Conservation (phyloP, 2,797 vertebrate species). For the Myotis pilosus region DNA sequence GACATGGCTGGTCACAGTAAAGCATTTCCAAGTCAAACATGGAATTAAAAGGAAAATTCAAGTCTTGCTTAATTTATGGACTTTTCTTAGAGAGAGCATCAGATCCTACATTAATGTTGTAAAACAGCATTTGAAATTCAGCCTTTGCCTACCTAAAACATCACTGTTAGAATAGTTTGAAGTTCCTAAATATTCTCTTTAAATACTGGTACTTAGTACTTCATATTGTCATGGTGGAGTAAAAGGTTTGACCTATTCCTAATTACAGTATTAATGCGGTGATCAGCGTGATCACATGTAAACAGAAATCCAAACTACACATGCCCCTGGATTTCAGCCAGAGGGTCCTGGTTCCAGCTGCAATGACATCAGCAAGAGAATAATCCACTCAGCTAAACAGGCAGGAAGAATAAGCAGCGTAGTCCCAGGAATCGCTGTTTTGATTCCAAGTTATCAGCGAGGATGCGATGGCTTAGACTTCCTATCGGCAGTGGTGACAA, state of each 20-base stretch:
- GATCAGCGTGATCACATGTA: not conserved
- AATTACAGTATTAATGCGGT: not conserved
- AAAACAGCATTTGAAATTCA: not conserved
- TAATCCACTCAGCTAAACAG: not conserved
- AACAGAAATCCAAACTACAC: conserved; percentile 4
- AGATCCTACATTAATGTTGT: not conserved
- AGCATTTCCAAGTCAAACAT: conserved; percentile 17
- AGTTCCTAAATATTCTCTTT: not conserved
- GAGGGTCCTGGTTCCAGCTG: not conserved
- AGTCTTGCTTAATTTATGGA: not conserved
- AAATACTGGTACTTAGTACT: not conserved
- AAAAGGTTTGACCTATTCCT: not conserved
- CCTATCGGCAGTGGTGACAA: not conserved
- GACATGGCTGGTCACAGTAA: not conserved
- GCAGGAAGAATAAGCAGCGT: not conserved
- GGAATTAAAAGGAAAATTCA: conserved; percentile 39
- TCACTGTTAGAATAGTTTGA: not conserved
- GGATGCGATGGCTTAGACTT: not conserved
- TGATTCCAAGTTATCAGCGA: not conserved
- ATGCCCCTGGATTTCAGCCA: not conserved
- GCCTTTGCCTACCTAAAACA: not conserved
- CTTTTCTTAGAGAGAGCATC: not conserved
- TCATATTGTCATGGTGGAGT: not conserved
- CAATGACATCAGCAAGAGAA: not conserved
- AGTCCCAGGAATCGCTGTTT: not conserved